Evolutionary conservation across 2,797 vertebrate species (phyloP), one percentile per base, ranked within the genome.

Genomic region (Pterois miles): DNA sequence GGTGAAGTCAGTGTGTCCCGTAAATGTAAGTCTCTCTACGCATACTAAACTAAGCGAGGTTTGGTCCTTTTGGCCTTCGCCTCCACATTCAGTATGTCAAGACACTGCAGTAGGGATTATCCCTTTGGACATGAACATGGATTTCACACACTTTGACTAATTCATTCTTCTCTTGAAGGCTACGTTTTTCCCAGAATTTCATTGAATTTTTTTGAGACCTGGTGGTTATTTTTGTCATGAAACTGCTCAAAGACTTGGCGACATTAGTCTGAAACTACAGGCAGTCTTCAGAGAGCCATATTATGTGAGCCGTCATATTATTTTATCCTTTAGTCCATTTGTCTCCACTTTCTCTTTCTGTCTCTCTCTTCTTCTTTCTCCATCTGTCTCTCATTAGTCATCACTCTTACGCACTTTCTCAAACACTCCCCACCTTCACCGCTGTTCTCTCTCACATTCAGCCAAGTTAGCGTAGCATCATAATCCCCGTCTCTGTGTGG

Each of bases 391-490:
- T 80, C 76, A 50, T 87, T 83, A 78, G 68, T 60, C 74, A 33
- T 83, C 71, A 38, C 74, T 81, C 64, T 23, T 75, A 80, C 70
- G 68, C 40, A 50, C 60, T 74, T 78, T 71, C 66, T 81, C 57
- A 78, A 70, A 48, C 62, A 9, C 67, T 52, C 59, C 16, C 76
- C 74, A 70, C 40, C 54, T 69, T 81, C 63, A 46, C 25, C 33
- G 14, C 40, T 14, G 7, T 64, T 59, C 68, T 27, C 54, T 43
- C 56, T 63, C 27, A 29, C 71, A n/a, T 53, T 43, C 65, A 68
- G 82, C 89, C 85, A 86, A 81, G 76, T 83, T 70, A 75, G 76
- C 77, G 78, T 75, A 80, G 65, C 54, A 23, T 80, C 74, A 25
- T 87, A 82, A 86, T 82, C 85, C 87, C 18, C 11, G 34, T 73